A percentile compares a stretch with the other conserved stretches of the same genome.
Conservation (phyloP, 1,140 invertebrate genomes). For the Drosophila nannoptera region DNA sequence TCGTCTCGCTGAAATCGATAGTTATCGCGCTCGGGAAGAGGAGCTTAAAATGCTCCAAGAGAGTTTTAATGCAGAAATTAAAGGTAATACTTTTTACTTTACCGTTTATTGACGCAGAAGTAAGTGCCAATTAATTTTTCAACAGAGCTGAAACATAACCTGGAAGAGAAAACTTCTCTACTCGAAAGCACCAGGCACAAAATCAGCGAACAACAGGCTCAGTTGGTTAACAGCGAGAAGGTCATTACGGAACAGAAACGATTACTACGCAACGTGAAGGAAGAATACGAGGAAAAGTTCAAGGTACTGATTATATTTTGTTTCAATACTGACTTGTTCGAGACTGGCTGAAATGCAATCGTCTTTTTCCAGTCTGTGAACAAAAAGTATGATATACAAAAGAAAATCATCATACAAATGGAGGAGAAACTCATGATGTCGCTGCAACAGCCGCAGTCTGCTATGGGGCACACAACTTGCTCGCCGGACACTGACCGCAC, state of each 20-base stretch:
- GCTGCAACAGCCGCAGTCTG: constrained; percentile 80
- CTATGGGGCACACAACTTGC: constrained; percentile 56
- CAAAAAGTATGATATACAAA: constrained; percentile 86
- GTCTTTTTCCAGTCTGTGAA: constrained; percentile 81
- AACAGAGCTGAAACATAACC: constrained; percentile 71
- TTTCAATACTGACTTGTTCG: too few relatives aligned
- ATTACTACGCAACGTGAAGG: constrained; percentile 80
- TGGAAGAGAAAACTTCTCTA: constrained; percentile 78
- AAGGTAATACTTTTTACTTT: constrained; percentile 47
- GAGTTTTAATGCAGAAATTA: constrained; percentile 79
- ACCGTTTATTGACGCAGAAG: not conserved
- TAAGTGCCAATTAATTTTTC: not conserved
- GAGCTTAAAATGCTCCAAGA: constrained; percentile 79
- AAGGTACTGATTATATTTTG: constrained; percentile 69
- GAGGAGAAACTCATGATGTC: constrained; percentile 85
- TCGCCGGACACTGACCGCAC: constrained; percentile 78
- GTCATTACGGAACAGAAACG: constrained; percentile 80
- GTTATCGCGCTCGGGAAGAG: constrained; percentile 72
- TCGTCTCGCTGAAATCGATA: constrained; percentile 78
- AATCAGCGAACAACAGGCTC: constrained; percentile 80
- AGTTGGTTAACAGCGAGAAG: constrained; percentile 80
- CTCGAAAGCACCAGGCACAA: constrained; percentile 80
- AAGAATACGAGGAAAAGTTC: constrained; percentile 81
- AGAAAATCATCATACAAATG: constrained; percentile 84
- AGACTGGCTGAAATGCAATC: not conserved